Base-by-base conservation (phyloP, 2,797 vertebrate genomes). In the Molothrus ater region DNA sequence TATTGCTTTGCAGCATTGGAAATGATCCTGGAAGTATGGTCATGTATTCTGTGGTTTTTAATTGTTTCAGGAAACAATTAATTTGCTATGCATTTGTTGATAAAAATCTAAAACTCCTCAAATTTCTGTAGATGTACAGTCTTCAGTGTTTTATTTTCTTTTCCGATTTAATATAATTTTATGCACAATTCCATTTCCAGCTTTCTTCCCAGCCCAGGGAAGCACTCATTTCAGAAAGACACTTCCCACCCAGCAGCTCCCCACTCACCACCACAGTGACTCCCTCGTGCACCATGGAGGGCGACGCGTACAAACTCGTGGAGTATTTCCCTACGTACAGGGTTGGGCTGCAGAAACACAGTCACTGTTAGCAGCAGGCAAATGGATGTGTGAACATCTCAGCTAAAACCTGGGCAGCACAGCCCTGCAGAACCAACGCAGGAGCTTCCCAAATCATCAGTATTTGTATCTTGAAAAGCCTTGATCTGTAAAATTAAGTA, bases 311-410 rank as follows among this genome's bases (percentile, higher is more conserved):
- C 51, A 99, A 98, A 68, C 99, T 99, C 61, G 98, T 99, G 32
- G 99, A 99, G 92, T 99, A 99, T 95, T 99, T 99, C 63, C 99
- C 99, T 19, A 99, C 99, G 16, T 99, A 99, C 15, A 99, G 96
- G 16, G 99, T 99, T 32, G 99, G 98, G 98, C 99, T 99, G 96
- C 14, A 85, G 43, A 68, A 80, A 76, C 91, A 28, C 16, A 88
- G 7, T 1, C 47, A 60, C 31, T 48, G 63, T 78, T 59, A 95
- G 87, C 31, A 84, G 29, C 6, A 72, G 48, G 45, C 38, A 96
- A 63, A 45, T 3, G 26, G 34, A 11, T 29, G 28, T 29, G 72
- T 65, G 14, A 66, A 20, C 29, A 56, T 11, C 47, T 51, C 75
- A 80, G 34, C 68, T 64, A 40, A 80, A 83, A 56, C 56, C 71